These are phyloP conservation scores for Napeogenes sylphis DNA, from an alignment of 2,888 invertebrate genomes.

Conservation along the genomic window DNA sequence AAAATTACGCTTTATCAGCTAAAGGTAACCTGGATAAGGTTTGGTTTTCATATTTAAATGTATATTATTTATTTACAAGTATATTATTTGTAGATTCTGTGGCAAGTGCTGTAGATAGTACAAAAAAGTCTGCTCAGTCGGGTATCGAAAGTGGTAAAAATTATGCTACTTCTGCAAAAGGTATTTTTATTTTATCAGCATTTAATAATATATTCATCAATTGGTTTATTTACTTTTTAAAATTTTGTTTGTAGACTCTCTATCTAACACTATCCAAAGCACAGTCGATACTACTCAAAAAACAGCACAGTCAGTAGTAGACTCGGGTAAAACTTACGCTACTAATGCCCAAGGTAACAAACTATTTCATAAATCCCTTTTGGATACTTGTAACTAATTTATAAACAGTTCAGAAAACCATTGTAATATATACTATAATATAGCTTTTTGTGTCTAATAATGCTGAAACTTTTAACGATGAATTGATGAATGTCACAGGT, in stretches of 20 bases:
- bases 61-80: slow-evolving; percentile 6
- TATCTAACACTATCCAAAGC: slow-evolving; percentile 24
- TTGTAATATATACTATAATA: slow-evolving; percentile 38
- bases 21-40: slow-evolving; percentile 30
- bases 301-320: slow-evolving; percentile 43
- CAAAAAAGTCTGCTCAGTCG: slow-evolving; percentile 48
- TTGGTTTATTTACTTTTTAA: slow-evolving; percentile 18
- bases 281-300: slow-evolving; percentile 41
- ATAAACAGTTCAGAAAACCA: background rate
- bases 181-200: too few species aligned
- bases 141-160: slow-evolving; percentile 47
- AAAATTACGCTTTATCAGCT: slow-evolving; percentile 46
- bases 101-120: slow-evolving; percentile 32
- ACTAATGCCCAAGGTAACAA: slow-evolving; percentile 39
- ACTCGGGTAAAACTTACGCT: slow-evolving; percentile 33
- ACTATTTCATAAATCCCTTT: background rate
- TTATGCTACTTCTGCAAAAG: slow-evolving; percentile 43
- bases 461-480: slow-evolving; percentile 13
- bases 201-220: too few species aligned
- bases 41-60: background rate
- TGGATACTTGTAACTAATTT: background rate
- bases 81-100: slow-evolving; percentile 27
- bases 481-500: too few species aligned
- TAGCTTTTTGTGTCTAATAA: slow-evolving; percentile 53
- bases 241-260: slow-evolving; percentile 26